These are phyloP conservation scores for Lota lota DNA, from an alignment of 2,113 vertebrate genomes.

Conservation along the genomic window DNA sequence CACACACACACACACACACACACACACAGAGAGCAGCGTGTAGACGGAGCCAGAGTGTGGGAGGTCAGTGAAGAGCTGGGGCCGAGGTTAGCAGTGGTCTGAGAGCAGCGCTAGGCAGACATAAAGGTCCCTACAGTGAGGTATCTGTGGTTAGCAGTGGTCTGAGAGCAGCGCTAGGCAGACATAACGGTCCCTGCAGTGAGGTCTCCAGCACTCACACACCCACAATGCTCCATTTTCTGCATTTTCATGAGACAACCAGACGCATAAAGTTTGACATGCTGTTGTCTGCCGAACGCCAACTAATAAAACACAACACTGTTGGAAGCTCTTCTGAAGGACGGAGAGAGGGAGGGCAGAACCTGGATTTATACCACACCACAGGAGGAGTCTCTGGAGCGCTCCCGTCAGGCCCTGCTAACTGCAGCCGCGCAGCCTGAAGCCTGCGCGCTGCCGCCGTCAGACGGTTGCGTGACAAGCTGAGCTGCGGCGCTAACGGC, in stretches of 20 bases:
- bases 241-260: constrained; percentile 34
- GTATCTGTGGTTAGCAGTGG: constrained; percentile 47
- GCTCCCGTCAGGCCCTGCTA: background rate
- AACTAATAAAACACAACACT: constrained; percentile 41
- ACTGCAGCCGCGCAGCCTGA: background rate
- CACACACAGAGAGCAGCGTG: background rate
- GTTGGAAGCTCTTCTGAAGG: constrained; percentile 14
- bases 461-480: constrained; percentile 27
- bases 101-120: constrained; percentile 33
- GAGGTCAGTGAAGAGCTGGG: constrained; percentile 48
- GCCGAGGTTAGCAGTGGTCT: constrained; percentile 49
- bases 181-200: background rate
- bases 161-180: constrained; percentile 35
- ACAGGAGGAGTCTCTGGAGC: constrained; percentile 9
- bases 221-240: constrained; percentile 8
- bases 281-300: constrained; percentile 26
- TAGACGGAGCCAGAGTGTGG: constrained; percentile 37
- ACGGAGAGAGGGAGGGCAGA: background rate
- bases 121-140: background rate
- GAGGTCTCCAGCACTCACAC: background rate
- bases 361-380: too few relatives aligned
- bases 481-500: background rate
- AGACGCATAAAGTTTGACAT: constrained; percentile 40
- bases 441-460: too few relatives aligned
- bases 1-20: background rate